Conservation (phyloP, 2,888 invertebrate genomes). For the Drosophila fungiperda region DNA sequence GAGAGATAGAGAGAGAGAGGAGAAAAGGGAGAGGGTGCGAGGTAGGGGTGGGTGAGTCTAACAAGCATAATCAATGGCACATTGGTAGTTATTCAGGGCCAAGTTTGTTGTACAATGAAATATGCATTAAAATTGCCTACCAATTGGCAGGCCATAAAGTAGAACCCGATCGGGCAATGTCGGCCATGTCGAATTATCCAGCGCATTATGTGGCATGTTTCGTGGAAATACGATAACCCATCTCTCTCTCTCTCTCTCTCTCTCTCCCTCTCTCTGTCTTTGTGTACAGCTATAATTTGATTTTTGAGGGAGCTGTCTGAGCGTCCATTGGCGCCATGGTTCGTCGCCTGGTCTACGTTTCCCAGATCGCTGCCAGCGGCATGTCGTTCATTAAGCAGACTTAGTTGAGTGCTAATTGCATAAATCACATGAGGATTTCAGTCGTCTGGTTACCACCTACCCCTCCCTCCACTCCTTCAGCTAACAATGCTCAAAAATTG, state of each 20-base stretch:
- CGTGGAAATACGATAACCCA: conserved; percentile 49
- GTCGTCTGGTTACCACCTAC: conserved; percentile 54
- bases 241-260: not conserved
- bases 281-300: conserved; percentile 38
- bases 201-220: conserved; percentile 44
- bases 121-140: conserved; percentile 75
- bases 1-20: conserved; percentile 1
- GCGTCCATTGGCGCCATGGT: conserved; percentile 56
- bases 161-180: conserved; percentile 48
- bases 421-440: conserved; percentile 78
- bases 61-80: conserved; percentile 57
- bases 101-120: conserved; percentile 67
- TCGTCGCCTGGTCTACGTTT: conserved; percentile 41
- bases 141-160: conserved; percentile 65
- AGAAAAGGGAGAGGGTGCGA: not conserved
- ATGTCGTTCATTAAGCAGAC: conserved; percentile 72
- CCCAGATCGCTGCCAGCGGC: conserved; percentile 53
- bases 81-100: conserved; percentile 37
- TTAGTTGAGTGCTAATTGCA: conserved; percentile 79
- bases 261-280: no score
- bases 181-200: conserved; percentile 61
- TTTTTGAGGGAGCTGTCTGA: conserved; percentile 53
- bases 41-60: conserved; percentile 13
- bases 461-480: not conserved
- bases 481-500: conserved; percentile 23